These are phyloP conservation scores for Pelodytes ibericus DNA, from an alignment of 2,797 vertebrate genomes.

Conservation along the genomic window DNA sequence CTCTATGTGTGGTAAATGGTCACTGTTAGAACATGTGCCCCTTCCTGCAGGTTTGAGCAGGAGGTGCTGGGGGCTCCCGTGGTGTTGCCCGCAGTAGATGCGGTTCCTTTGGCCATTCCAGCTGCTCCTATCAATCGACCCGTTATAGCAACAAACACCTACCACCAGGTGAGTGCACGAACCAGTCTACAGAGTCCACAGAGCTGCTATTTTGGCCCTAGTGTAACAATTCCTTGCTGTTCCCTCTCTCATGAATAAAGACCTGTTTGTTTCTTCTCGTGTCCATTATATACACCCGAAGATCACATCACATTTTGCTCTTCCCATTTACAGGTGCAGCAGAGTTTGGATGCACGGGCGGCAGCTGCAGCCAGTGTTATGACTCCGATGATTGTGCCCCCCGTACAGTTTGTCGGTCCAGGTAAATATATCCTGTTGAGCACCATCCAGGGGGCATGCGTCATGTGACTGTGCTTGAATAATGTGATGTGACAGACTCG, in stretches of 20 bases:
- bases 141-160: slow-evolving; percentile 91
- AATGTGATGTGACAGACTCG: too few relatives aligned
- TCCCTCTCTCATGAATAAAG: too few relatives aligned
- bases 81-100: slow-evolving; percentile 64
- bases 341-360: slow-evolving; percentile 88
- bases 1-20: too few relatives aligned
- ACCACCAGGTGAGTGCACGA: slow-evolving; percentile 78
- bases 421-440: slow-evolving; percentile 57
- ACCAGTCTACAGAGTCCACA: too few relatives aligned
- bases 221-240: too few relatives aligned
- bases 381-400: slow-evolving; percentile 74
- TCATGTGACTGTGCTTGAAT: too few relatives aligned
- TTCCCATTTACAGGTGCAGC: slow-evolving; percentile 79
- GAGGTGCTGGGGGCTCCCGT: slow-evolving; percentile 86
- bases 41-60: slow-evolving; percentile 82
- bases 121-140: slow-evolving; percentile 76
- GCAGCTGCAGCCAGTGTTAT: slow-evolving; percentile 79
- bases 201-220: too few relatives aligned
- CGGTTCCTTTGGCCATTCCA: slow-evolving; percentile 73
- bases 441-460: too few relatives aligned
- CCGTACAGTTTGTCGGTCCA: slow-evolving; percentile 80
- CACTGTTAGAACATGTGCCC: too few relatives aligned
- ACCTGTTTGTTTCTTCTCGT: too few relatives aligned
- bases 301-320: too few relatives aligned
- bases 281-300: neutral